A percentile compares a stretch with the other conserved stretches of the same genome.
Conservation (phyloP, 2,797 vertebrate species). For the Pseudocheirus occidentalis region DNA sequence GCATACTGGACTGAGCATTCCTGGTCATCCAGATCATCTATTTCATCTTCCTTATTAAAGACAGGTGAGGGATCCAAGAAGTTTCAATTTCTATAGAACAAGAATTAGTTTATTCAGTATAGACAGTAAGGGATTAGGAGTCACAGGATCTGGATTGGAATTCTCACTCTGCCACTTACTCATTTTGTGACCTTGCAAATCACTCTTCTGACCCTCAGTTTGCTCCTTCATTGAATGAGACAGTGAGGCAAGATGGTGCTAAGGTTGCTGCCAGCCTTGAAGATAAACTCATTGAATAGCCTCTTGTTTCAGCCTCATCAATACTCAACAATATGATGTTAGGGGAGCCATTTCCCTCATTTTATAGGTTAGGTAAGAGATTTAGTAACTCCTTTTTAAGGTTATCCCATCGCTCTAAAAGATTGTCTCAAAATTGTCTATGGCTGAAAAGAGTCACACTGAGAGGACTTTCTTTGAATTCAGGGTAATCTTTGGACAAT, state of each 20-base stretch:
- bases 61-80: background rate
- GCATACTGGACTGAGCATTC: background rate
- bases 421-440: background rate
- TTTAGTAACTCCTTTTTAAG: background rate
- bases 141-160: background rate
- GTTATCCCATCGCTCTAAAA: background rate
- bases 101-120: background rate
- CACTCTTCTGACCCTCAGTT: background rate
- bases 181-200: background rate
- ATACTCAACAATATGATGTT: background rate
- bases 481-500: background rate
- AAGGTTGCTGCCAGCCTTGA: background rate
- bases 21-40: background rate
- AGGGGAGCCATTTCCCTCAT: background rate
- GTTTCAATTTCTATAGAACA: background rate
- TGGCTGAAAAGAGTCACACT: background rate
- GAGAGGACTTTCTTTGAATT: background rate
- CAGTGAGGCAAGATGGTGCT: background rate
- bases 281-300: background rate
- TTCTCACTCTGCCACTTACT: background rate
- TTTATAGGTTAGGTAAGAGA: background rate
- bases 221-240: background rate
- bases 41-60: background rate
- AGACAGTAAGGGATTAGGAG: background rate
- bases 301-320: background rate